Conservation (phyloP, 30 jellyfish, hydroid and myxozoan genomes). For the Clytia hemisphaerica region DNA sequence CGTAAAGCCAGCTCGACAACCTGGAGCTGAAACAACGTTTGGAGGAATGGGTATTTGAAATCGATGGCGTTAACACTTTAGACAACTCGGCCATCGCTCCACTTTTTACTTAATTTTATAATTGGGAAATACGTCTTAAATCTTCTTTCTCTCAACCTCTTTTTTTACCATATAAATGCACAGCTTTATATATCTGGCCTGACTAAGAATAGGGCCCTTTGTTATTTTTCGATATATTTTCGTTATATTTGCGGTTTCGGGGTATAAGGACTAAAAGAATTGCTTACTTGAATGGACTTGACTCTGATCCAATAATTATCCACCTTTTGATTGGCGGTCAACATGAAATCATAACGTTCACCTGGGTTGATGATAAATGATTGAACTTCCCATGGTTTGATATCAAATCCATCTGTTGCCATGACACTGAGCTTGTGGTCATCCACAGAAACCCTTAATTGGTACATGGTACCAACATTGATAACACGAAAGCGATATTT, state of each 20-base stretch:
- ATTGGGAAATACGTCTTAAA: no score
- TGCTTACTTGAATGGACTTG: conserved; percentile 57
- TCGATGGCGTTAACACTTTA: no score
- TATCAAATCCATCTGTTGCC: conserved; percentile 64
- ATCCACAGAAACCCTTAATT: conserved; percentile 69
- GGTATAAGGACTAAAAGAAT: no score
- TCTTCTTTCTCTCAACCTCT: no score
- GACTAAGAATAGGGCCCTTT: neutral
- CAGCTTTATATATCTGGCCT: neutral
- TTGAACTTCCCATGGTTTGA: conserved; percentile 38
- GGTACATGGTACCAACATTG: conserved; percentile 55
- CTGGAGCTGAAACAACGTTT: no score
- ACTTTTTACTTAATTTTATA: no score
- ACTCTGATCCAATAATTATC: conserved; percentile 78
- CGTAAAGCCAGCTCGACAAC: no score
- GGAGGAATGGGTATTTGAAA: no score
- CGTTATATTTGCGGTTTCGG: no score
- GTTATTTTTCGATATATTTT: no score
- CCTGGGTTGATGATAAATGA: conserved; percentile 73
- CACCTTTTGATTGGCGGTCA: conserved; percentile 51
- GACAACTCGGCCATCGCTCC: no score
- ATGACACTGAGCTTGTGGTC: conserved; percentile 52
- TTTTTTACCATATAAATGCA: no score
- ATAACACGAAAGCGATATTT: conserved; percentile 73
- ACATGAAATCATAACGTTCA: conserved; percentile 64